A percentile compares a stretch with the other conserved stretches of the same genome.
phyloP scores from a whole-genome alignment of 2,797 vertebrate species.

The Micrastur ruficollis region DNA sequence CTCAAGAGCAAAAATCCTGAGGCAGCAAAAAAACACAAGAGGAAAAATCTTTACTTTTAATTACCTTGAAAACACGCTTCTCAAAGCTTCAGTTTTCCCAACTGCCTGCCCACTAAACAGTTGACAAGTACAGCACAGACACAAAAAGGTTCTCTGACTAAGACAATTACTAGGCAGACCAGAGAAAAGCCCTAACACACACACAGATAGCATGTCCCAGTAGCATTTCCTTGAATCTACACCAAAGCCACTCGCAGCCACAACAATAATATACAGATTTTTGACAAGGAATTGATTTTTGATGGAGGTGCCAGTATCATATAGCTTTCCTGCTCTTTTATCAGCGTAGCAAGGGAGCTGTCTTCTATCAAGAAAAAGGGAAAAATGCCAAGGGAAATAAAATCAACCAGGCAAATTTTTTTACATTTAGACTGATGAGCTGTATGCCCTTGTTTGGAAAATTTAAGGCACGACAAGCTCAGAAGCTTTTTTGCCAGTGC shows the following conservation, averaged over 20 bases:
- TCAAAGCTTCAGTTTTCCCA: background rate
- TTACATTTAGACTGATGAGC: background rate
- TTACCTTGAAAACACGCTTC: constrained; percentile 32
- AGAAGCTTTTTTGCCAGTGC: constrained; percentile 9
- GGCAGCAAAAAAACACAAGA: background rate
- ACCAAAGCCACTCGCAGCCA: background rate
- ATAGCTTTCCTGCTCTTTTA: constrained; percentile 9
- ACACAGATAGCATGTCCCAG: background rate
- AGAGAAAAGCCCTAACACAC: background rate
- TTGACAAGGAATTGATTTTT: constrained; percentile 21
- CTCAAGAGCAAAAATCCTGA: constrained; percentile 20
- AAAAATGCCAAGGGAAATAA: constrained; percentile 48
- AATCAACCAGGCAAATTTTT: constrained; percentile 21
- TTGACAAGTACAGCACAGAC: background rate
- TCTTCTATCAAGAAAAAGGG: background rate
- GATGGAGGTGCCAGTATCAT: constrained; percentile 9
- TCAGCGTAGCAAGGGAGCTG: constrained; percentile 10
- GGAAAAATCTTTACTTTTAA: constrained; percentile 62
- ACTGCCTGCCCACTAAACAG: background rate
- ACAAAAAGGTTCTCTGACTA: background rate
- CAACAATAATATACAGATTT: background rate
- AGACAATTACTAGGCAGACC: background rate
- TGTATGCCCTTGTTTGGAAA: constrained; percentile 4
- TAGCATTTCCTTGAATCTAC: background rate
- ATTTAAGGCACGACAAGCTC: background rate